Conservation (phyloP, 2,888 invertebrate genomes). For the Mimas tiliae region DNA sequence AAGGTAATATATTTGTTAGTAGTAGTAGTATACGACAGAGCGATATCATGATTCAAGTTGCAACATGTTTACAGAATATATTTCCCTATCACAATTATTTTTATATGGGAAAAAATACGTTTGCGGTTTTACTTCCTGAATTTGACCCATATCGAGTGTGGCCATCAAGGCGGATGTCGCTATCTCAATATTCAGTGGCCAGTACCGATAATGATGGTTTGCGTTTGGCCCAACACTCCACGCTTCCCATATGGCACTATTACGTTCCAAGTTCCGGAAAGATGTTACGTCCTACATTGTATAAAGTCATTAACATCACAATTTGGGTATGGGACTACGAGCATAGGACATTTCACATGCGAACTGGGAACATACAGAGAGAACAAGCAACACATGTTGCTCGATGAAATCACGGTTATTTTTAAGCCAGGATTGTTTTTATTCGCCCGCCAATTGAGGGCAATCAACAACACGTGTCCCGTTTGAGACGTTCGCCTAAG, state of each 20-base stretch:
- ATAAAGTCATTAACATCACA: slow-evolving; percentile 67
- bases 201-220: slow-evolving; percentile 59
- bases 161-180: slow-evolving; percentile 69
- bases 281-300: slow-evolving; percentile 53
- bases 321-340: slow-evolving; percentile 69
- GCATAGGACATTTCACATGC: slow-evolving; percentile 77
- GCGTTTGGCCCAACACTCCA: slow-evolving; percentile 48
- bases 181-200: slow-evolving; percentile 61
- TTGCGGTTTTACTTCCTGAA: slow-evolving; percentile 79
- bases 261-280: slow-evolving; percentile 53
- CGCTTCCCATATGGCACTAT: slow-evolving; percentile 64
- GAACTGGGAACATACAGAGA: slow-evolving; percentile 62
- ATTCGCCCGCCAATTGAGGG: slow-evolving; percentile 84
- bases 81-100: slow-evolving; percentile 9
- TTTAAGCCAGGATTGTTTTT: slow-evolving; percentile 84
- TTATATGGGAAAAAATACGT: slow-evolving; percentile 54
- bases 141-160: slow-evolving; percentile 63
- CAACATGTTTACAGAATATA: slow-evolving; percentile 21
- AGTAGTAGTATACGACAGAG: too few relatives aligned
- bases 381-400: slow-evolving; percentile 80
- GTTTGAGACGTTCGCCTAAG: slow-evolving; percentile 71
- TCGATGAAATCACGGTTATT: slow-evolving; percentile 84
- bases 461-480: slow-evolving; percentile 84
- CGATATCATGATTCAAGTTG: slow-evolving; percentile 7
- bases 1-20: background rate